Percentiles rank a stretch among this genome's conserved stretches.
Conservation (phyloP, 2,888 invertebrate species). For the Penaeus monodon region DNA sequence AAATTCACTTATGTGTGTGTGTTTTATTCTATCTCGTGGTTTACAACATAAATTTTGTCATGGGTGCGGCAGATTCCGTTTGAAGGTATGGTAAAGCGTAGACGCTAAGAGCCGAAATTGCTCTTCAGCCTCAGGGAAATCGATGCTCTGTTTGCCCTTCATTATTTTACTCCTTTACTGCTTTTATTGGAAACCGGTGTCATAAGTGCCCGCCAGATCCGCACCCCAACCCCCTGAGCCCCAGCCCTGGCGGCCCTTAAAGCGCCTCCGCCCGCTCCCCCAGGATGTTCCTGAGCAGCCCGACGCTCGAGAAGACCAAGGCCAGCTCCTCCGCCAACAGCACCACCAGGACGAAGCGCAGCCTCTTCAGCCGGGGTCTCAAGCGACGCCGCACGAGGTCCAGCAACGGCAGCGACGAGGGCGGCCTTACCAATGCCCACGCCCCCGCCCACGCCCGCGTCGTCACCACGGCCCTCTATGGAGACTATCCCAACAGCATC, state of each 20-base stretch:
- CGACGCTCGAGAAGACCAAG: conserved; percentile 26
- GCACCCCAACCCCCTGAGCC: too few species aligned
- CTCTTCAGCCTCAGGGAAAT: background rate
- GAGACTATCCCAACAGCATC: conserved; percentile 60
- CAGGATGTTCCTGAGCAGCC: conserved; percentile 48
- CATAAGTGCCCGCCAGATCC: too few species aligned
- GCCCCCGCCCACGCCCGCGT: conserved; percentile 50
- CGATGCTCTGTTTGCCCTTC: background rate
- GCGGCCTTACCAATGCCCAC: conserved; percentile 38
- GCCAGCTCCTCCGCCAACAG: conserved; percentile 26
- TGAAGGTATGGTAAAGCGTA: too few species aligned
- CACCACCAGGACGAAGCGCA: conserved; percentile 20
- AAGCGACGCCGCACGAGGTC: conserved; percentile 35
- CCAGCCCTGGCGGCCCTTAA: background rate
- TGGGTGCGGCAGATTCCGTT: too few species aligned
- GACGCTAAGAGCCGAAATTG: too few species aligned
- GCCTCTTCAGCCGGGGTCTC: conserved; percentile 27
- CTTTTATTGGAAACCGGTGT: too few species aligned
- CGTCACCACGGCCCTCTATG: conserved; percentile 60
- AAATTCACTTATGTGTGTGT: background rate
- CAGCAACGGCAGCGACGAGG: conserved; percentile 36
- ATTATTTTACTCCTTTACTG: too few species aligned
- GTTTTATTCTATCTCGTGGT: background rate
- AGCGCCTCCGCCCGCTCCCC: background rate
- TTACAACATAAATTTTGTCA: background rate